Base-by-base conservation (phyloP, 23 tunicate genomes). In the Trididemnum clinides region DNA sequence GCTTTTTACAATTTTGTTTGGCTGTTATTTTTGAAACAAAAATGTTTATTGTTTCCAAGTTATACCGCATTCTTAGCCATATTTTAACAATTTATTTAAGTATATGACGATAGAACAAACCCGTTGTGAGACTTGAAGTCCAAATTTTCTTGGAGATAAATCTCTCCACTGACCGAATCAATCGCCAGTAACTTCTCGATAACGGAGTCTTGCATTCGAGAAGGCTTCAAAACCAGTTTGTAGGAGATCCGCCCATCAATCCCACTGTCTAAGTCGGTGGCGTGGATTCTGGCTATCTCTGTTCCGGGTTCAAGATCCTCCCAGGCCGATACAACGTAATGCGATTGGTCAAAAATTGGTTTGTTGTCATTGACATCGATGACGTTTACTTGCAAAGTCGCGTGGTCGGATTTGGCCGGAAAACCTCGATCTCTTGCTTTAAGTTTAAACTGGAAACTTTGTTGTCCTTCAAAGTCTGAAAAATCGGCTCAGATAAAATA, bases 61-160 rank as follows among this genome's bases (percentile, higher is more conserved):
- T n/a, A n/a, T n/a, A n/a, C n/a, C n/a, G n/a, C n/a, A n/a, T n/a
- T n/a, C n/a, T n/a, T n/a, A n/a, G n/a, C n/a, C n/a, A n/a, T n/a
- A n/a, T n/a, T n/a, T n/a, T n/a, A n/a, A n/a, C n/a, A n/a, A n/a
- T n/a, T n/a, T n/a, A n/a, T n/a, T n/a, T n/a, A n/a, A n/a, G n/a
- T n/a, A n/a, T n/a, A n/a, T n/a, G n/a, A n/a, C n/a, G n/a, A n/a
- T n/a, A n/a, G n/a, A n/a, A 65, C 90, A 87, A 44, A 92, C 97
- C 97, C 97, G 38, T 92, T 90, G 51, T 92, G 88, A 1, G 33
- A 28, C 77, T 92, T 91, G 26, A 86, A 58, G 25, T 92, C 87
- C 57, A 92, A 77, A 7, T 86, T 82, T 33, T 69, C 30, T 29
- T 31, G 26, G 25, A 92, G 37, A 30, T 39, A 72, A 33, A 92